Conservation (phyloP, 2,888 invertebrate genomes). For the Spilarctia lutea region DNA sequence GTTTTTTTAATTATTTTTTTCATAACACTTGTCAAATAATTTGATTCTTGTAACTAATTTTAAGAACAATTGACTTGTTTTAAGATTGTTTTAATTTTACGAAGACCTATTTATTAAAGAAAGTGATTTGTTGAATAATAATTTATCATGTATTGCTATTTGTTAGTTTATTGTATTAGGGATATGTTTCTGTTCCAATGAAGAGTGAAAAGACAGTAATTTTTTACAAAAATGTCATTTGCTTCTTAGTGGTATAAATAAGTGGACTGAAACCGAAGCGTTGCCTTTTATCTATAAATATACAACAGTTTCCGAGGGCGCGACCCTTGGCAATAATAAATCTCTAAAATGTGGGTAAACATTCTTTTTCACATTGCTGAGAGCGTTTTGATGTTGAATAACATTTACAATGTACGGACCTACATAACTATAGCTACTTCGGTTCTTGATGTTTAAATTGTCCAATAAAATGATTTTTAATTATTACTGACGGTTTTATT, state of each 20-base stretch:
- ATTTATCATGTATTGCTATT: conserved; percentile 32
- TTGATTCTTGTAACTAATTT: conserved; percentile 35
- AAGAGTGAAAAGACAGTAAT: conserved; percentile 19
- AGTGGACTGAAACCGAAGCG: conserved; percentile 9
- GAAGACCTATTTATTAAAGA: conserved; percentile 48
- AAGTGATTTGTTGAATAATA: conserved; percentile 34
- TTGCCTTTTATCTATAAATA: conserved; percentile 30
- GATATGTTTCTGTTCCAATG: conserved; percentile 6
- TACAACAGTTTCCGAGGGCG: conserved; percentile 19
- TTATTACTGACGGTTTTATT: conserved; percentile 21
- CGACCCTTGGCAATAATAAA: conserved; percentile 29
- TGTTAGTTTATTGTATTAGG: conserved; percentile 8
- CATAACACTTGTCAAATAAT: conserved; percentile 27
- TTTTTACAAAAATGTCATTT: not conserved
- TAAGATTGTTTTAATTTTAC: conserved; percentile 55
- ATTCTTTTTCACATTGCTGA: conserved; percentile 1
- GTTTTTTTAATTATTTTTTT: conserved; percentile 4
- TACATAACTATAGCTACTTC: conserved; percentile 14
- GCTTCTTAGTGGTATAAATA: not conserved
- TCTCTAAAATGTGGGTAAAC: conserved; percentile 33
- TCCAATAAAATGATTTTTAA: conserved; percentile 58
- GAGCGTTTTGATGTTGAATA: too few relatives aligned
- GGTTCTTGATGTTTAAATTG: conserved; percentile 54
- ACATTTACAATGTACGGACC: conserved; percentile 37
- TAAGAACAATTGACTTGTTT: conserved; percentile 51